phyloP scores from a whole-genome alignment of 2,113 vertebrate species.

The Alouatta palliata region DNA sequence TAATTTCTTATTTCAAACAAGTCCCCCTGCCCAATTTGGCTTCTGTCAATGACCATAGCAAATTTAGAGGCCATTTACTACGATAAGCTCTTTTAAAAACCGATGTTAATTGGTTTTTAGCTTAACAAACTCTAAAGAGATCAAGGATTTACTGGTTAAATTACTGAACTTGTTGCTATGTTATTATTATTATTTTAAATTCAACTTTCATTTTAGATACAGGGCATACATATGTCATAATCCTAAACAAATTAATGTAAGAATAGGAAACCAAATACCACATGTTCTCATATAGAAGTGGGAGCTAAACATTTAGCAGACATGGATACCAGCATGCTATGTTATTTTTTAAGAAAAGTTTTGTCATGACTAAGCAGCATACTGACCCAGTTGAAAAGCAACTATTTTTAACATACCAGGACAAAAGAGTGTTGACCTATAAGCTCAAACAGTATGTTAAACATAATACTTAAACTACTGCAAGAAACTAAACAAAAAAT shows the following conservation, averaged over 20 bases:
- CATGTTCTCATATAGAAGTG: no score
- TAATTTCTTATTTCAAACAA: neutral
- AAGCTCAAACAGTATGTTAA: neutral
- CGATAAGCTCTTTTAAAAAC: neutral
- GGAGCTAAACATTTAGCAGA: no score
- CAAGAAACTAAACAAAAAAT: neutral
- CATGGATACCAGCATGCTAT: neutral
- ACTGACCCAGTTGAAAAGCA: neutral
- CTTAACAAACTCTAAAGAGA: neutral
- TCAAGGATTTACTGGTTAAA: neutral
- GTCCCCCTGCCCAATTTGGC: neutral
- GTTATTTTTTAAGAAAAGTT: neutral
- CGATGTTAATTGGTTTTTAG: neutral
- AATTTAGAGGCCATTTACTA: neutral
- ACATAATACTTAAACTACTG: neutral
- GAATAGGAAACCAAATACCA: no score
- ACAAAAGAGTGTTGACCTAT: neutral
- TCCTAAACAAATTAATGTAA: no score
- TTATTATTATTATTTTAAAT: no score
- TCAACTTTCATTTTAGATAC: no score
- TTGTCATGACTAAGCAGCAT: neutral
- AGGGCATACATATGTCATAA: no score
- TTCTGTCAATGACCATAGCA: neutral
- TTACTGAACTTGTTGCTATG: neutral
- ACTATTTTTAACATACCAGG: neutral